These are phyloP conservation scores for Astropecten irregularis DNA, from an alignment of 53 echinoderm and acorn worm genomes.

Conservation along the genomic window DNA sequence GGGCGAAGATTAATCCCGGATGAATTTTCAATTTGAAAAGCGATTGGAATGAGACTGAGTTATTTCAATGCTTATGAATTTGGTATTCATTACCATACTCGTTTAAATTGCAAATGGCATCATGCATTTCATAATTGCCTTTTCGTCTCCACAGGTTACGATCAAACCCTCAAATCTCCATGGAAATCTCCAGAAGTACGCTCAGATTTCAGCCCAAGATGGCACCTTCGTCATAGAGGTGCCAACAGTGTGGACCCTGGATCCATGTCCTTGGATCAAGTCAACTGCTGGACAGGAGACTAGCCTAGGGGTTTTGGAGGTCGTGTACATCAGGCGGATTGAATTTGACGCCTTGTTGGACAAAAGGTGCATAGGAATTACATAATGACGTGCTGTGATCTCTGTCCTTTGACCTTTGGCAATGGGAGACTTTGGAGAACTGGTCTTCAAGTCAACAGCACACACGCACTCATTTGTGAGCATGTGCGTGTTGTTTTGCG, in stretches of 20 bases:
- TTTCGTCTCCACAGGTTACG: slow-evolving; percentile 32
- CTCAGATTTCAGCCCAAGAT: slow-evolving; percentile 66
- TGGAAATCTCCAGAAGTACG: slow-evolving; percentile 61
- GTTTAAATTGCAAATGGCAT: too few species aligned
- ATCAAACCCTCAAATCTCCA: slow-evolving; percentile 56
- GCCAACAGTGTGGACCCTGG: slow-evolving; percentile 78
- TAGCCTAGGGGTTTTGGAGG: slow-evolving; percentile 69
- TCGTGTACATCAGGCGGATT: slow-evolving; percentile 75
- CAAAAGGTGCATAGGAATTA: slow-evolving; percentile 71
- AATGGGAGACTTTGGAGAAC: too few species aligned
- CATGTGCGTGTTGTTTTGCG: too few species aligned
- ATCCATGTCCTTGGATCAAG: slow-evolving; percentile 13
- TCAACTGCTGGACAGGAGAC: slow-evolving; percentile 44
- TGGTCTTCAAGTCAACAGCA: too few species aligned
- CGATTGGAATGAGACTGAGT: background rate
- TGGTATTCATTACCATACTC: too few species aligned
- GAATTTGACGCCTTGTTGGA: slow-evolving; percentile 59
- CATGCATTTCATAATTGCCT: too few species aligned
- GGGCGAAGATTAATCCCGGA: background rate
- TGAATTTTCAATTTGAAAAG: background rate
- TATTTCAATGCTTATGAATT: too few species aligned
- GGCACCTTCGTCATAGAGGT: slow-evolving; percentile 61
- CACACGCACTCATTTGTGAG: too few species aligned
- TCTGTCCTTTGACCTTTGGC: background rate
- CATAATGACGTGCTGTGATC: too few species aligned